Percentiles rank a stretch among this genome's conserved stretches.
Evolutionary conservation across 2,888 invertebrate genomes (phyloP).

Genomic region (Metalampra italica): DNA sequence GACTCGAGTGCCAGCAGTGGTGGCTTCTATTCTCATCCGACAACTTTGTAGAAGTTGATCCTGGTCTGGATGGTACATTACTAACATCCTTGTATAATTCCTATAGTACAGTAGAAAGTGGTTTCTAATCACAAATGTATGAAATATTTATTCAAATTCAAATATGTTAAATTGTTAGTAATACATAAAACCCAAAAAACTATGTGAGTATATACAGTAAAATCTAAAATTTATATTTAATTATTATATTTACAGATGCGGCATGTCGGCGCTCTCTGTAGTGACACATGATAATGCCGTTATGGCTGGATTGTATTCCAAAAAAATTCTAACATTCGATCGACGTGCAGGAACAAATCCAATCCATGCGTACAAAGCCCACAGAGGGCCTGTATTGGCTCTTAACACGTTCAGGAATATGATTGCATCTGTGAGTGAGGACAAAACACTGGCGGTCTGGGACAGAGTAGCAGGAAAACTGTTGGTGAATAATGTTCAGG

Average conservation of each 20-base stretch:
- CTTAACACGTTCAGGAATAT: conserved; percentile 56
- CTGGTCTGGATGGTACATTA: too few relatives aligned
- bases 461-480: conserved; percentile 73
- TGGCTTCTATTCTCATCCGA: too few relatives aligned
- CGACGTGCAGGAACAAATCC: conserved; percentile 57
- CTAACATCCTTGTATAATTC: too few relatives aligned
- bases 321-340: conserved; percentile 75
- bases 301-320: conserved; percentile 76
- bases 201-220: too few relatives aligned
- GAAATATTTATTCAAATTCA: too few relatives aligned
- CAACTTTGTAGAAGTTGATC: too few relatives aligned
- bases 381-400: conserved; percentile 73
- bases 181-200: too few relatives aligned
- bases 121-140: too few relatives aligned
- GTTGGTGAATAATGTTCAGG: conserved; percentile 51
- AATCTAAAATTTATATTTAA: too few relatives aligned
- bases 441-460: conserved; percentile 76
- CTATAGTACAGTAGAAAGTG: too few relatives aligned
- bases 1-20: too few relatives aligned
- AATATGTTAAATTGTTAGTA: too few relatives aligned
- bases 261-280: conserved; percentile 76
- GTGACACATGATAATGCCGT: conserved; percentile 64
- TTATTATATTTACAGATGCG: conserved; percentile 46
- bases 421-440: conserved; percentile 79
- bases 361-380: conserved; percentile 65